phyloP scores from a whole-genome alignment of 2,888 invertebrate species.

The Camponotus fellah region DNA sequence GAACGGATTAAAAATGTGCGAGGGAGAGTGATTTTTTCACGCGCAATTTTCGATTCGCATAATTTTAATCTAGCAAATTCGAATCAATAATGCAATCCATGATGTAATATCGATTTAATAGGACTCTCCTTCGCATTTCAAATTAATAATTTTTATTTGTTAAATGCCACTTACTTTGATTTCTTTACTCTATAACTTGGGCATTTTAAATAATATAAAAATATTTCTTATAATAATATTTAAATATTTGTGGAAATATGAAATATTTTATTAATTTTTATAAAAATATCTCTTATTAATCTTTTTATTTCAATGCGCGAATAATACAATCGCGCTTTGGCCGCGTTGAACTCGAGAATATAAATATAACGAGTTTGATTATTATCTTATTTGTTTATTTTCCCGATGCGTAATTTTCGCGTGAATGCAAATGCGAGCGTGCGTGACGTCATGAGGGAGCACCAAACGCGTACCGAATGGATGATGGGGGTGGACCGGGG shows the following conservation, averaged over 20 bases:
- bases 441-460: slow-evolving; percentile 35
- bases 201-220: background rate
- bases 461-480: slow-evolving; percentile 29
- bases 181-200: background rate
- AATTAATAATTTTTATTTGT: slow-evolving; percentile 3
- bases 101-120: background rate
- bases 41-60: background rate
- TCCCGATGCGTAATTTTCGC: slow-evolving; percentile 24
- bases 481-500: background rate
- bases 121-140: background rate
- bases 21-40: background rate
- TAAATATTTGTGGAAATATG: too few species aligned
- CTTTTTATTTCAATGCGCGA: background rate
- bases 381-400: slow-evolving; percentile 39
- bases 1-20: background rate
- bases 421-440: slow-evolving; percentile 46
- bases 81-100: background rate
- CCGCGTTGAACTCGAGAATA: background rate
- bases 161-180: background rate
- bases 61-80: background rate
- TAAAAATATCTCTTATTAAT: slow-evolving; percentile 4
- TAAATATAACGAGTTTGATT: slow-evolving; percentile 20
- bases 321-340: background rate
- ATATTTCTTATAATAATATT: background rate
- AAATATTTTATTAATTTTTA: background rate